Evolutionary conservation across 2,888 invertebrate genomes (phyloP), one percentile per base, ranked within the genome.

Genomic region (Drosophila ezoana): DNA sequence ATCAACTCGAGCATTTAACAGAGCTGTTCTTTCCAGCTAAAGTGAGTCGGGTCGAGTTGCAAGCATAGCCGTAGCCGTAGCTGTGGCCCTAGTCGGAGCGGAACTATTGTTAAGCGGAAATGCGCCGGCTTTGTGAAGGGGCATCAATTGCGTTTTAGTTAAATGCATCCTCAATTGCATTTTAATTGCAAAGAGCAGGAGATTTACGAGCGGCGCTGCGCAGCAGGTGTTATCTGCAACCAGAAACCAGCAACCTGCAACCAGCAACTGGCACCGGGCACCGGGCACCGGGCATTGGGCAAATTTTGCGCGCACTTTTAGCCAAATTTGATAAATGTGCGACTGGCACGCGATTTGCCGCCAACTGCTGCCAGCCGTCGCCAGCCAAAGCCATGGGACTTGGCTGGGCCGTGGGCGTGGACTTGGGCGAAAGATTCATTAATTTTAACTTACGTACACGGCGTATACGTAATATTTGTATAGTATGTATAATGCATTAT

Each of bases 131-230:
- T 47, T 64, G 68, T 70, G 80, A 69, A 63, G 61, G 67, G 67
- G 59, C 67, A 76, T 56, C 20, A 57, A 35, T 63, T 64, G 72
- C 67, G 20, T 63, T 76, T 54, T 53, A 72, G 72, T 79, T 89
- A 87, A 85, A 84, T 87, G 87, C 85, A 87, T 89, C 89, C 87
- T 74, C 78, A 80, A 89, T 89, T 89, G 89, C 72, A 85, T 72
- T 87, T 87, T 89, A 87, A 87, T 87, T 89, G 85, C 87, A 51
- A 63, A 57, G 54, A 56, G 41, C 69, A 45, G 20, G 44, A 73
- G 83, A 83, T 87, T 83, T 83, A 83, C 86, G 79, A 71, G 58
- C 68, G 11, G 20, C 18, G 41, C 28, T 14, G 59, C 47, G 63
- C 65, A 63, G 86, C 86, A 76, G 87, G 76, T 74, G 78, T 60